These are phyloP conservation scores for Volucella bombylans DNA, from an alignment of 2,888 invertebrate genomes.

Conservation along the genomic window DNA sequence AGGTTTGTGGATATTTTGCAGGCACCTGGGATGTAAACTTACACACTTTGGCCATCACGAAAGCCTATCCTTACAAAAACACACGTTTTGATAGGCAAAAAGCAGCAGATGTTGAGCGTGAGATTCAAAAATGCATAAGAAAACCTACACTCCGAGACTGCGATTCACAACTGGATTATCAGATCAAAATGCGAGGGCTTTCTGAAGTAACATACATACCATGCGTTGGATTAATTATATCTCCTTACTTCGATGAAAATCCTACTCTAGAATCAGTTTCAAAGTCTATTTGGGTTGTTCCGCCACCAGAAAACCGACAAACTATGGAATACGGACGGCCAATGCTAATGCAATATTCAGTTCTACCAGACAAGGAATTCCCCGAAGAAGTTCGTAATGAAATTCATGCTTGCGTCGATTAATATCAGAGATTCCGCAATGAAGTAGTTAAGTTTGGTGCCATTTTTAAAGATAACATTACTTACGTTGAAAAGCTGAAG, in stretches of 20 bases:
- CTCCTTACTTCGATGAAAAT: slow-evolving; percentile 92
- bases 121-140: slow-evolving; percentile 92
- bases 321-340: slow-evolving; percentile 94
- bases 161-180: slow-evolving; percentile 96
- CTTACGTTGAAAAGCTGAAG: slow-evolving; percentile 93
- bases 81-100: slow-evolving; percentile 91
- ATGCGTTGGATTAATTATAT: slow-evolving; percentile 95
- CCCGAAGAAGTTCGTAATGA: slow-evolving; percentile 92
- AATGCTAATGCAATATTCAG: slow-evolving; percentile 93
- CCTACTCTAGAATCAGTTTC: slow-evolving; percentile 91
- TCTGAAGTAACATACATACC: slow-evolving; percentile 96
- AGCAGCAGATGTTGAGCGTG: slow-evolving; percentile 89
- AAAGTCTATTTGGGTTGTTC: slow-evolving; percentile 96
- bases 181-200: slow-evolving; percentile 95
- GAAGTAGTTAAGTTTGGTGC: slow-evolving; percentile 87
- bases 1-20: slow-evolving; percentile 97
- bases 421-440: slow-evolving; percentile 87
- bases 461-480: slow-evolving; percentile 84
- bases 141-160: slow-evolving; percentile 94
- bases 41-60: slow-evolving; percentile 93
- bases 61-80: slow-evolving; percentile 93
- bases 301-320: slow-evolving; percentile 96
- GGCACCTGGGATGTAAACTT: slow-evolving; percentile 97
- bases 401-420: slow-evolving; percentile 92
- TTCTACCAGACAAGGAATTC: slow-evolving; percentile 91